Conservation (phyloP, 2,113 vertebrate species). For the Amblyornis subalaris region DNA sequence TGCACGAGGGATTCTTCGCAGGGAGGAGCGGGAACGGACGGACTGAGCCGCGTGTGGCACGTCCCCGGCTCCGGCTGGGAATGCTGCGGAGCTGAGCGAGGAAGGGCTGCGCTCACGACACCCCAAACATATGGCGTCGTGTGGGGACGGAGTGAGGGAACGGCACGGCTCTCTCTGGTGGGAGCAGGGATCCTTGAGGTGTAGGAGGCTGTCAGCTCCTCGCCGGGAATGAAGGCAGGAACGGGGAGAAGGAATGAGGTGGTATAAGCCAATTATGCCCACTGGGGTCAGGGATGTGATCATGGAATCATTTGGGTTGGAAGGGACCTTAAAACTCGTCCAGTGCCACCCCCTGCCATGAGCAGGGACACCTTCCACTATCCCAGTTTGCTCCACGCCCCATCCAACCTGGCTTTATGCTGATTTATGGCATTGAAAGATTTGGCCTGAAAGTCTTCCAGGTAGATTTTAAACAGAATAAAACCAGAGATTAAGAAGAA, state of each 20-base stretch:
- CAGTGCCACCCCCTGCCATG: too few relatives aligned
- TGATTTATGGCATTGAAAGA: neutral
- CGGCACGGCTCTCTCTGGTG: neutral
- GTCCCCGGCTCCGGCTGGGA: neutral
- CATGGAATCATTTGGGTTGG: neutral
- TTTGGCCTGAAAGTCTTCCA: neutral
- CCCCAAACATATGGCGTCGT: neutral
- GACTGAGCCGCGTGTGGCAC: neutral
- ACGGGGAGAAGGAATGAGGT: neutral
- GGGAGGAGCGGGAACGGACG: neutral
- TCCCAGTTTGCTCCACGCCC: neutral
- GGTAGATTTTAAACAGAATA: neutral
- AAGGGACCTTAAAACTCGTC: neutral
- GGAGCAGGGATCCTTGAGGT: neutral
- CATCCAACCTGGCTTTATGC: neutral
- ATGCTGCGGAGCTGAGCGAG: neutral
- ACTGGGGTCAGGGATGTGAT: neutral
- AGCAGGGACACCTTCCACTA: neutral
- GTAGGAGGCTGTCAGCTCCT: neutral
- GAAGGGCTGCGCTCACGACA: neutral
- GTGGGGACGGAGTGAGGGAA: neutral
- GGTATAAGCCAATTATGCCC: fast-evolving
- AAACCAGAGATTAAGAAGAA: neutral
- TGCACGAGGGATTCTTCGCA: neutral
- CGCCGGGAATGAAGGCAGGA: fast-evolving